Evolutionary conservation across 2,888 invertebrate genomes (phyloP), one percentile per base, ranked within the genome.

Genomic region (Osmoderma eremita): DNA sequence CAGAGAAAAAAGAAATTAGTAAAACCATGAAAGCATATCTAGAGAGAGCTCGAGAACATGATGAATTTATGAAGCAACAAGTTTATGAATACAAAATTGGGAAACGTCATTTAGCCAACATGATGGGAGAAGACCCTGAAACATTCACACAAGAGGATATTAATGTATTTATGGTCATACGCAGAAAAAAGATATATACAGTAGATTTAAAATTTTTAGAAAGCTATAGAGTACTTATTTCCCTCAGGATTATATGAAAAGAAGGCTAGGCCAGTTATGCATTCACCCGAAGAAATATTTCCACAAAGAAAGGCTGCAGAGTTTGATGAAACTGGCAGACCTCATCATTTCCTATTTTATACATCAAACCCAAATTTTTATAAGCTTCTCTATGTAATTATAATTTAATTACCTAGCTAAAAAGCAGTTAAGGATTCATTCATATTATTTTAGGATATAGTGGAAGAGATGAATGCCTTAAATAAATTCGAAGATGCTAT

Each of bases 101-200:
- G 13, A 95, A 93, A 80, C 86, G 97, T 36, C 97, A 99, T 84
- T 87, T 99, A 70, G 98, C 99, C 0, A 98, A 97, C 81, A 99
- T 99, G 90, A 99, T 99, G 98, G 98, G 98, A 0, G 90, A 91
- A 81, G 92, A 98, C 84, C 91, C 93, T 0, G 93, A 95, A 76
- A 89, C 87, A 0, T 94, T 98, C 79, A 92, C 92, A 0, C 94
- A 97, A 79, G 87, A 89, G 63, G 94, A 97, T 79, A 87, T 98
- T 30, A 89, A 96, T 83, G 93, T 93, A 84, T 84, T 84, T 81
- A 64, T 15, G 13, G 2, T 20, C 18, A 18, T 36, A 38, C 18
- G 8, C 12, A 13, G 13, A 15, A 15, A 3, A 36, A 4, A 12
- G 15, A 6, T 36, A 13, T 30, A 13, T 17, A 48, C 6, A 30